Evolutionary conservation across 2,113 vertebrate genomes (phyloP), one percentile per base, ranked within the genome.

Genomic region (Heterotis niloticus): DNA sequence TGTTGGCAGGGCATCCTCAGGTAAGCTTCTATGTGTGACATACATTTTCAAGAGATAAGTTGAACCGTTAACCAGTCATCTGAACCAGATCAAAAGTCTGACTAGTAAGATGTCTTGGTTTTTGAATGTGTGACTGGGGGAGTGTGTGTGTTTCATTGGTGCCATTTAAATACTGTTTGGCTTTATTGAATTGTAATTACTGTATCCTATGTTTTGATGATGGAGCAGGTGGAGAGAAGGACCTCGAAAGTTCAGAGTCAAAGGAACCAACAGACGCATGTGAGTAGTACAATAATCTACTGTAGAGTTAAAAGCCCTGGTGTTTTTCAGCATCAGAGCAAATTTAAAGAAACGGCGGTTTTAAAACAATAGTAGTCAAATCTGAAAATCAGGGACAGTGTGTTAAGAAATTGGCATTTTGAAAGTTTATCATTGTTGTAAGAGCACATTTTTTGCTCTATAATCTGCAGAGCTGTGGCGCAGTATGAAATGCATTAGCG

Each of bases 181-280:
- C 7, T 44, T 44, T 44, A 7, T 2, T 2, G 3, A 2, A 44
- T 44, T 44, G 34, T 51, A 0, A 44, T 5, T 24, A 0, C 11
- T 28, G 34, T 44, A 10, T 76, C 62, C 12, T 60, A 10, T 65
- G 28, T 76, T 44, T 18, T 51, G 3, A 5, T 64, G 2, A 20
- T 12, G 64, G 75, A 76, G 14, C 56, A 64, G 34, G 34, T 44
- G 81, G 84, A 52, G 80, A 79, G 0, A 4, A 16, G 1, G 76
- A 60, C 66, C 67, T 78, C 62, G 85, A 67, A 78, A 79, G 65
- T 69, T 56, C 57, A 3, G 75, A 82, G 66, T n/a, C 79, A n/a
- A 83, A 72, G 65, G 78, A 84, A 23, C 74, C 74, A 16, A 10
- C 12, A 26, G 80, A 84, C 44, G 62, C 72, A 0, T 1, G 88